Base-by-base conservation (phyloP, 2,888 invertebrate genomes). In the Diabrotica balteata region DNA sequence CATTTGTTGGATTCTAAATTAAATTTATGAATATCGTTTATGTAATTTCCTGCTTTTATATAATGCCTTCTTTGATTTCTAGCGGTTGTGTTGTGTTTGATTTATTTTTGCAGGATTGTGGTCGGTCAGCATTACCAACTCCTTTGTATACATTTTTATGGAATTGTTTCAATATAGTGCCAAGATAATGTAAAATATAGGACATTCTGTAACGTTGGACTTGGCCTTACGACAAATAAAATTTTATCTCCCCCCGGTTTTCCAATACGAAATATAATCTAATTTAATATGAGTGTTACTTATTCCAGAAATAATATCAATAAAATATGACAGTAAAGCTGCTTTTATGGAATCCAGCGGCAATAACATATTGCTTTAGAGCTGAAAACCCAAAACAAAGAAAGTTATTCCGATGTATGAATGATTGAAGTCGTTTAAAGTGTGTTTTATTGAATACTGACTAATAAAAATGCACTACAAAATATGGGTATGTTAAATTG, bases 251-350 rank as follows among this genome's bases (percentile, higher is more conserved):
- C 70, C 73, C 69, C 68, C 68, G 71, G 71, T 71, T 74, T 73
- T 74, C 71, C 76, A 73, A 75, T 76, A 75, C 61, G 50, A 72
- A 73, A 74, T 73, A 71, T 75, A 76, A 78, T 79, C 75, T 78
- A 78, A 79, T 79, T 76, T 75, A 77, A 76, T 78, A 74, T 69
- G 71, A 77, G 75, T 75, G 76, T 78, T 80, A 77, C 78, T 79
- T 77, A 78, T 76, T 78, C 70, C 71, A 74, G 72, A 76, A 75
- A 76, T 76, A 74, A 77, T 78, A 76, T 76, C 78, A 78, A 78
- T 76, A 76, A 78, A 78, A 78, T 76, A 75, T 75, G 74, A 77
- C 73, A 76, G 74, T 77, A 78, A 77, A 79, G 69, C 74, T 67
- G 70, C 72, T 74, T 79, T 79, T 78, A 79, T 79, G 70, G 75